phyloP scores from a whole-genome alignment of 2,888 invertebrate species.

The Acheta domesticus region DNA sequence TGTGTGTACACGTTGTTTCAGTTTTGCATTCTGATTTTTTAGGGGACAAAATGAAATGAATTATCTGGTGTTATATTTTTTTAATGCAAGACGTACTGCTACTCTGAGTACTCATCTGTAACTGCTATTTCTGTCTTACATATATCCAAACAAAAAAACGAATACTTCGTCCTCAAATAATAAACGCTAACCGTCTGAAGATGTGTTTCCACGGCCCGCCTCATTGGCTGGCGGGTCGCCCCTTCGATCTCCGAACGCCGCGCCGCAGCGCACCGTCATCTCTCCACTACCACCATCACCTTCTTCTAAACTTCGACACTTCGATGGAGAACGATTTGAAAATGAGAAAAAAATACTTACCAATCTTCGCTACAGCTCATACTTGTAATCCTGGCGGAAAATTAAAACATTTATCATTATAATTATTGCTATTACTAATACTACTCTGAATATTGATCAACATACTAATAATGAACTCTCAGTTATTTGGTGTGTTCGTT shows the following conservation, averaged over 20 bases:
- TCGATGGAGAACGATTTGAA: conserved; percentile 28
- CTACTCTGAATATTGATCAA: conserved; percentile 18
- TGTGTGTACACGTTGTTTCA: conserved; percentile 23
- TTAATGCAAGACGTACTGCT: conserved; percentile 24
- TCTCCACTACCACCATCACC: conserved; percentile 1
- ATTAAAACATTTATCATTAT: conserved; percentile 18
- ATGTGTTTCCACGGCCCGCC: neutral
- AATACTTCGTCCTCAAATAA: neutral
- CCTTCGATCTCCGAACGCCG: neutral
- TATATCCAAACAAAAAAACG: conserved; percentile 4
- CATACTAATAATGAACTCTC: conserved; percentile 18
- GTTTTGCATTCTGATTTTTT: conserved; percentile 23
- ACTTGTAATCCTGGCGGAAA: conserved; percentile 18
- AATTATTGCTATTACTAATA: conserved; percentile 18
- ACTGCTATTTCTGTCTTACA: conserved; percentile 1
- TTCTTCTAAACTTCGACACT: conserved; percentile 24
- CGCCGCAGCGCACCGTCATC: neutral
- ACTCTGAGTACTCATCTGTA: conserved; percentile 18
- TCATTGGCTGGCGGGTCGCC: neutral
- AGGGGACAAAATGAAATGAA: conserved; percentile 22
- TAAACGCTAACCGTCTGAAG: neutral
- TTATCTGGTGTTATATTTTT: conserved; percentile 33
- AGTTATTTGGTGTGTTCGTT: conserved; percentile 18
- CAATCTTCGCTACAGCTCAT: conserved; percentile 30
- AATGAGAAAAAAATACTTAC: conserved; percentile 26